Base-by-base conservation (phyloP, 2,888 invertebrate species). In the Hypomecis atomaria region DNA sequence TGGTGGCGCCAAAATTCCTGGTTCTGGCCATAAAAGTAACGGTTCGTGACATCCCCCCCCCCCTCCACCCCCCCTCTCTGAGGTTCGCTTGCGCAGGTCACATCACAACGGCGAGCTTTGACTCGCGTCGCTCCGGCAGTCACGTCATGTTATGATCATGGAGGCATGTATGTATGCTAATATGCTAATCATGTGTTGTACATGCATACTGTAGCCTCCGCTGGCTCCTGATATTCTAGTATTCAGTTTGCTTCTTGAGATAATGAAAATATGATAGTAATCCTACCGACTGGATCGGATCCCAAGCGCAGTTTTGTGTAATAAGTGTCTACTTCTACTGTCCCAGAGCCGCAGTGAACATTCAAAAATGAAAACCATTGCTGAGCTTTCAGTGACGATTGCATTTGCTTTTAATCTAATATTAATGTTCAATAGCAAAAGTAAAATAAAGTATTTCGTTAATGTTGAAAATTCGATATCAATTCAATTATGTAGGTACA, bases 1-100 rank as follows among this genome's bases (percentile, higher is more conserved):
- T 23, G 53, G 68, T 70, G 82, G 80, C 82, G 81, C 82, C 82
- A 78, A 81, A 78, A 82, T 81, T 75, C 70, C 73, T 73, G 74
- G 64, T 75, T 62, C 53, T 64, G 54, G 61, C 71, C 72, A 75
- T 78, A 77, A 77, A 76, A 67, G 54, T 81, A 81, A 79, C 81
- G 78, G 81, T 72, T 62, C 47, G 66, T 71, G 70, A 66, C 66
- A 71, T 58, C 67, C 62, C 64, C 69, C 61, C 65, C 52, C 65
- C 65, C 61, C 58, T 42, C 49, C n/a, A 23, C 53, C 57, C 55
- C 64, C 55, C 67, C 37, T 43, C 48, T 13, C 11, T 53, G n/a
- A 37, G 10, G 10, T 53, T 36, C 23, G 43, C 38, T 13, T 40
- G 57, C 33, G 11, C 61, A 44, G 55, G 11, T 55, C 23, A 23